Percentiles rank a stretch among this genome's conserved stretches.
Conservation (phyloP, 1,140 invertebrate species). For the Parapsyche elsis region DNA sequence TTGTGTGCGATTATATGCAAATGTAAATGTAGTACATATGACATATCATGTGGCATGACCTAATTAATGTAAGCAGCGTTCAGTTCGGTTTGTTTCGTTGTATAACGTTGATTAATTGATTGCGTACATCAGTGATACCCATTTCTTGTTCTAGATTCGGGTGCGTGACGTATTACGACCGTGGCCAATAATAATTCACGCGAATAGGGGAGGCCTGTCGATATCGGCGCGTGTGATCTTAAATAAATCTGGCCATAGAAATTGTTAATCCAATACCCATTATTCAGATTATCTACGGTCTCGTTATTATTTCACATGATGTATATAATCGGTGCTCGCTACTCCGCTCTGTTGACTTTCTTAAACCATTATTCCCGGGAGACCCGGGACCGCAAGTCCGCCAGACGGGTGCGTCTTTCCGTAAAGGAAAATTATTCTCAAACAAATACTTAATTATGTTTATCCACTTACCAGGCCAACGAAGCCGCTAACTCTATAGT, state of each 20-base stretch:
- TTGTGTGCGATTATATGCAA: no score
- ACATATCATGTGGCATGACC: no score
- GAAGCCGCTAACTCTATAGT: not conserved
- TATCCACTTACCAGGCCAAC: constrained; percentile 13
- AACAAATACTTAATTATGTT: constrained; percentile 38
- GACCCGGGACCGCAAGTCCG: not conserved
- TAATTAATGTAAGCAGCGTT: no score
- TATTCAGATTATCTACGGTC: constrained; percentile 17
- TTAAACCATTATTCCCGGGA: constrained; percentile 23
- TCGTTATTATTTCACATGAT: constrained; percentile 18
- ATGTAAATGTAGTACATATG: no score
- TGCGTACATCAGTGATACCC: no score
- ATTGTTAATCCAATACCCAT: constrained; percentile 8
- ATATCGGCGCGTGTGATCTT: not conserved
- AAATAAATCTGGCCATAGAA: not conserved
- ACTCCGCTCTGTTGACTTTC: constrained; percentile 28
- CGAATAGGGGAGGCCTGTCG: no score
- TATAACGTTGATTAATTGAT: no score
- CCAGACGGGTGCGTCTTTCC: not conserved
- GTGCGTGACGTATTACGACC: not conserved
- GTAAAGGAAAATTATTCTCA: constrained; percentile 28
- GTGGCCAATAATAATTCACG: not conserved
- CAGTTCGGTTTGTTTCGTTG: no score
- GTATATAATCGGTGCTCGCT: not conserved
- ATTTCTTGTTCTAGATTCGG: no score